A percentile compares a stretch with the other conserved stretches of the same genome.
These are phyloP conservation scores for Okapia johnstoni DNA, from an alignment of 2,113 vertebrate genomes.

Conservation along the genomic window DNA sequence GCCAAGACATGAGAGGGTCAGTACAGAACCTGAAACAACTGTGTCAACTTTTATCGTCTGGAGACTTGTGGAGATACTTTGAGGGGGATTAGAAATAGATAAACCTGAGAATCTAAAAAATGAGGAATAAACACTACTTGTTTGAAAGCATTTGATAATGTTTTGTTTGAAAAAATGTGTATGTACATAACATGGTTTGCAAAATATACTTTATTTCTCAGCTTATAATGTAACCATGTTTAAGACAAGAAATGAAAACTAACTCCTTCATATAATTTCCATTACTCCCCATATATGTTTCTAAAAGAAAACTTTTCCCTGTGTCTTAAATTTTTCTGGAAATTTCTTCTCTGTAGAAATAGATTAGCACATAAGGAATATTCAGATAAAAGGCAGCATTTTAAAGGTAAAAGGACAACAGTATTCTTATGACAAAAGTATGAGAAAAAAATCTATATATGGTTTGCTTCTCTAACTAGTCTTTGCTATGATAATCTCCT, in stretches of 20 bases:
- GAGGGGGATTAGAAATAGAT: background rate
- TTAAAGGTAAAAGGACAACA: background rate
- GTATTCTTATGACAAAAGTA: background rate
- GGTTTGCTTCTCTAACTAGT: background rate
- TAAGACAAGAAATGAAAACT: constrained; percentile 8
- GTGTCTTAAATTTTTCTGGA: background rate
- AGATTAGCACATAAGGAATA: constrained; percentile 1
- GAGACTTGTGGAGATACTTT: background rate
- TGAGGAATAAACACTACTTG: background rate
- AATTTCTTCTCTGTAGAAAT: background rate
- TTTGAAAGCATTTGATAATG: background rate
- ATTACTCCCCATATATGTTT: background rate
- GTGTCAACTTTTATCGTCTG: background rate
- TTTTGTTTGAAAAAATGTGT: background rate
- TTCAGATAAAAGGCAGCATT: constrained; percentile 11
- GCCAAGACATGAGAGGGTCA: background rate
- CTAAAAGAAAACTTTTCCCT: background rate
- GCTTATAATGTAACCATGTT: background rate
- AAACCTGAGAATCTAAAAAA: background rate
- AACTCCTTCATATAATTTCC: background rate
- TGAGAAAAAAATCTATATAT: background rate
- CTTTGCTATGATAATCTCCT: background rate
- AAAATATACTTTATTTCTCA: constrained; percentile 41
- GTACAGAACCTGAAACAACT: background rate
- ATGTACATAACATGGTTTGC: background rate